phyloP scores from a whole-genome alignment of 2,888 invertebrate species.

The Diaphora mendica region DNA sequence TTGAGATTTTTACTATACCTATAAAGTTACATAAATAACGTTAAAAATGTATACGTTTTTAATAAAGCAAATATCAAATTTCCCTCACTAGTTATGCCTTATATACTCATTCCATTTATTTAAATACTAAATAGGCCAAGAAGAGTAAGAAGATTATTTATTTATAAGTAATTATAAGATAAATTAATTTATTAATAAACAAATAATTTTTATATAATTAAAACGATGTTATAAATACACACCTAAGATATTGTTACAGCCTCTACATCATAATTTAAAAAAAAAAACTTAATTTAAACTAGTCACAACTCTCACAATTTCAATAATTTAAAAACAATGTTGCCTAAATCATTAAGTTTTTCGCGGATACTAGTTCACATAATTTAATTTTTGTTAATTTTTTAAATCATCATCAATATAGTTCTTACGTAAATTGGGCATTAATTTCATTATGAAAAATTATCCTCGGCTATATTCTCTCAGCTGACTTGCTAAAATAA shows the following conservation, averaged over 20 bases:
- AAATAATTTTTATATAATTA: background rate
- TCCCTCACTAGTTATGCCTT: background rate
- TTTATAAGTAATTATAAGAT: background rate
- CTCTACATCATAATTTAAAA: conserved; percentile 7
- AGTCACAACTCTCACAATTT: background rate
- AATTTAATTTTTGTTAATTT: background rate
- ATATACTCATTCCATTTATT: background rate
- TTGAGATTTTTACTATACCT: background rate
- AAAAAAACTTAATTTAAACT: background rate
- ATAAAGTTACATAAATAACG: background rate
- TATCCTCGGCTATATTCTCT: background rate
- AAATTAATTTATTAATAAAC: background rate
- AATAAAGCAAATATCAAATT: background rate
- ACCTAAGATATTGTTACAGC: background rate
- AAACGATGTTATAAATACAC: background rate
- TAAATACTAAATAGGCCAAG: background rate
- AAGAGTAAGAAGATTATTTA: background rate
- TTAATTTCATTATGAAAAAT: background rate
- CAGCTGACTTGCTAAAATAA: background rate
- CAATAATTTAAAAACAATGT: background rate
- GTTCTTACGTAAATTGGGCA: background rate
- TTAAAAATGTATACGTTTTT: background rate
- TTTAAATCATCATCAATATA: background rate
- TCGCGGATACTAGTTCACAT: background rate
- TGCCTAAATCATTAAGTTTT: background rate